Conservation (phyloP, 2,113 vertebrate species). For the Nannospalax galili region DNA sequence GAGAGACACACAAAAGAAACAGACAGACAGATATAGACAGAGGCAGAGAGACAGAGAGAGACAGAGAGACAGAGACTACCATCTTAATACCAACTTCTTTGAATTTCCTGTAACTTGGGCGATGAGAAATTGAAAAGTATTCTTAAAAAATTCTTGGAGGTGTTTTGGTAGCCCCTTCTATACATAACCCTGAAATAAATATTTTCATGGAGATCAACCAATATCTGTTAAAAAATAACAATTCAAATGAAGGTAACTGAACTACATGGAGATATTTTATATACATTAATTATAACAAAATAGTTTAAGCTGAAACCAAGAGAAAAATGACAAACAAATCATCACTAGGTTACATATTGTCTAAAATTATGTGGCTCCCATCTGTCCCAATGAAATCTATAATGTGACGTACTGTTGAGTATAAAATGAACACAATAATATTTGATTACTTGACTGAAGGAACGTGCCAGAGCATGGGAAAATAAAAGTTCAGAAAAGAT, state of each 20-base stretch:
- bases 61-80: no score
- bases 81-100: background rate
- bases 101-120: background rate
- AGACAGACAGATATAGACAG: no score
- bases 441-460: slow-evolving; percentile 64
- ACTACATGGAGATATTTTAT: background rate
- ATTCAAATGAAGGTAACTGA: background rate
- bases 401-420: background rate
- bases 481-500: slow-evolving; percentile 79
- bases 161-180: background rate
- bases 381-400: background rate
- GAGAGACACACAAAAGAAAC: no score
- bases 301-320: background rate
- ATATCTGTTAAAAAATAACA: background rate
- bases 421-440: slow-evolving; percentile 63
- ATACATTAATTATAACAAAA: background rate
- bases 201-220: background rate
- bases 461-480: slow-evolving; percentile 61
- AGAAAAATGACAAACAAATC: background rate
- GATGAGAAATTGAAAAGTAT: background rate
- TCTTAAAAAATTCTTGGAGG: background rate
- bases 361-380: background rate
- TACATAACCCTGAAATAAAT: background rate
- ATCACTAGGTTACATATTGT: background rate
- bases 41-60: no score